These are phyloP conservation scores for Phyllostomus discolor DNA, from an alignment of 2,113 vertebrate species.

Conservation along the genomic window DNA sequence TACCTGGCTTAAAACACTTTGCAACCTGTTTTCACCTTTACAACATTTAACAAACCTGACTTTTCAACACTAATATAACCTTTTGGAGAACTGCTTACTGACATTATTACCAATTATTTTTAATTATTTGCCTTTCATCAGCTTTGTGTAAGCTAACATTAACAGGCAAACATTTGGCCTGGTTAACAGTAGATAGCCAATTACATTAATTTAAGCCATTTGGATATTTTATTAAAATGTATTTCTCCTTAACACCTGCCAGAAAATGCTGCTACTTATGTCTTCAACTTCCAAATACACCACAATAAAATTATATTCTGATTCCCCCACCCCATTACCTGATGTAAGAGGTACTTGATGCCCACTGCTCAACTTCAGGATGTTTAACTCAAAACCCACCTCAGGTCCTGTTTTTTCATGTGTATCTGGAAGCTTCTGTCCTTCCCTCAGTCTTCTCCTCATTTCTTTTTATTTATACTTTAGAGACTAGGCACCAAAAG, in stretches of 20 bases:
- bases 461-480: not conserved
- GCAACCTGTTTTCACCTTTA: slow-evolving; percentile 81
- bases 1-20: slow-evolving; percentile 80
- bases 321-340: not conserved
- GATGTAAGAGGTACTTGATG: not conserved
- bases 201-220: slow-evolving; percentile 21
- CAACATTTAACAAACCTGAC: slow-evolving; percentile 77
- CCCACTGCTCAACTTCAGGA: not conserved
- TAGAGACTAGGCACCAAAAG: not conserved
- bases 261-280: not conserved
- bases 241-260: not conserved
- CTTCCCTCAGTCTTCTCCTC: not conserved
- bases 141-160: not conserved
- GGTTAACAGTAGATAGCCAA: not conserved
- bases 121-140: slow-evolving; percentile 51
- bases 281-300: slow-evolving; percentile 15
- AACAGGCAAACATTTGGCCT: slow-evolving; percentile 6
- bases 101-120: slow-evolving; percentile 73
- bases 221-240: slow-evolving; percentile 15
- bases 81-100: slow-evolving; percentile 77
- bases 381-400: not conserved
- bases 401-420: not conserved
- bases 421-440: not conserved
- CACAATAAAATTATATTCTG: not conserved
- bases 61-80: slow-evolving; percentile 77